Conservation (phyloP, 2,888 invertebrate genomes). For the Idaea dimidiata region DNA sequence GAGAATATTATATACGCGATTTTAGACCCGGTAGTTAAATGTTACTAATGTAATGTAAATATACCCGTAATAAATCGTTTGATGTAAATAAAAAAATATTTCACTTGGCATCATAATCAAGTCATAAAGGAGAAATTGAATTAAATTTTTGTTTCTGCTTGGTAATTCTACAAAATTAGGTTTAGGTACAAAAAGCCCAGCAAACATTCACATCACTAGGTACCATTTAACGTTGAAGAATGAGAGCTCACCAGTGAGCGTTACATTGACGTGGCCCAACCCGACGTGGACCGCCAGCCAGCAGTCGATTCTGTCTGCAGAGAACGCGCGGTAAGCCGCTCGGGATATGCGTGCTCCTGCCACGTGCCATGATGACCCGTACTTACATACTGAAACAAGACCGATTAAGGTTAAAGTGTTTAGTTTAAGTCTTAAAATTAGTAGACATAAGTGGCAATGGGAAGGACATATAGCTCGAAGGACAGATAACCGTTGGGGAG, state of each 20-base stretch:
- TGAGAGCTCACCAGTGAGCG: constrained; percentile 88
- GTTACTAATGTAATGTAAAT: too few relatives aligned
- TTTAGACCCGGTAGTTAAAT: too few relatives aligned
- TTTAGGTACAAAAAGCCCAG: constrained; percentile 21
- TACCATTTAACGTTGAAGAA: constrained; percentile 32
- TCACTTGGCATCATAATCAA: neutral
- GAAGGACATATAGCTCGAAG: too few relatives aligned
- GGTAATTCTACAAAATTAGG: constrained; percentile 14
- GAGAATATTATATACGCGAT: too few relatives aligned
- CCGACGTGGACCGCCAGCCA: constrained; percentile 96
- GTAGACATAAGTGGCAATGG: too few relatives aligned
- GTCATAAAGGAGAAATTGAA: neutral
- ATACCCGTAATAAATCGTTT: too few relatives aligned
- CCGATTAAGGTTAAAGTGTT: constrained; percentile 3
- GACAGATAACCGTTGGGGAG: too few relatives aligned
- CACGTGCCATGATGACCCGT: constrained; percentile 97
- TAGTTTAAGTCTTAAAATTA: too few relatives aligned
- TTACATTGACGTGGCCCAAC: constrained; percentile 96
- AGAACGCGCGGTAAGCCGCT: constrained; percentile 95
- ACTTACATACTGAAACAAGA: constrained; percentile 87
- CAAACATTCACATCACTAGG: constrained; percentile 33
- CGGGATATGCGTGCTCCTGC: constrained; percentile 87
- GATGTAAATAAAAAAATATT: too few relatives aligned
- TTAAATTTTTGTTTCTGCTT: neutral
- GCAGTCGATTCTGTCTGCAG: constrained; percentile 92